Evolutionary conservation across 2,888 invertebrate genomes (phyloP).

Genomic region (Xestia sexstrigata): DNA sequence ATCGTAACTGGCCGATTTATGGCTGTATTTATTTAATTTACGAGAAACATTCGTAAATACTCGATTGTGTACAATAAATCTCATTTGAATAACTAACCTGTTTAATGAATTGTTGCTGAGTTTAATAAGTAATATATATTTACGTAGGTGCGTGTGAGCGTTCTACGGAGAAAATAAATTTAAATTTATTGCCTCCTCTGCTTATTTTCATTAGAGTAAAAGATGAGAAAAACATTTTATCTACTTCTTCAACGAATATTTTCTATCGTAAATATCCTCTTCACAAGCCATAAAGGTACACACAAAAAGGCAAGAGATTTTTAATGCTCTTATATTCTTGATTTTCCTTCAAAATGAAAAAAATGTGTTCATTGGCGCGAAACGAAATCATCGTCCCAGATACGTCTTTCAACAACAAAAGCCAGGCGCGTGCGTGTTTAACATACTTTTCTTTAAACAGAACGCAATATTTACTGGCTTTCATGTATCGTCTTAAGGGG

Average conservation of each 20-base stretch:
- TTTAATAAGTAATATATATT: constrained; percentile 85
- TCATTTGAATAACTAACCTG: constrained; percentile 80
- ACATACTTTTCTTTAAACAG: constrained; percentile 86
- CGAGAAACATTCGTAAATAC: constrained; percentile 69
- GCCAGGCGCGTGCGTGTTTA: constrained; percentile 82
- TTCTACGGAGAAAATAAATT: constrained; percentile 82
- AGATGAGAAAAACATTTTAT: constrained; percentile 81
- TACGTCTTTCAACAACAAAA: constrained; percentile 86
- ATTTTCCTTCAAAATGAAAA: constrained; percentile 83
- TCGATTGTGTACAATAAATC: constrained; percentile 74
- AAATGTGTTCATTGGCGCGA: constrained; percentile 87
- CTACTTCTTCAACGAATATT: constrained; percentile 80
- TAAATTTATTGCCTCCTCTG: constrained; percentile 82
- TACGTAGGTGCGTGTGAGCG: constrained; percentile 78
- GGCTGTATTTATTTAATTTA: constrained; percentile 71
- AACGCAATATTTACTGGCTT: constrained; percentile 82
- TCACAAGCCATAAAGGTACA: constrained; percentile 75
- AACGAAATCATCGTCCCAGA: constrained; percentile 86
- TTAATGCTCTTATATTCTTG: constrained; percentile 84
- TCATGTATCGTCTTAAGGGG: constrained; percentile 82
- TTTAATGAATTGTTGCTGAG: constrained; percentile 82
- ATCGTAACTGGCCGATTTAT: constrained; percentile 74
- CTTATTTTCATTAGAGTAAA: constrained; percentile 84
- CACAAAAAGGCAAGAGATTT: constrained; percentile 79
- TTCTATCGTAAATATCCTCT: constrained; percentile 75